phyloP scores from a whole-genome alignment of 2,888 invertebrate genomes.

The Tetragnatha montana region DNA sequence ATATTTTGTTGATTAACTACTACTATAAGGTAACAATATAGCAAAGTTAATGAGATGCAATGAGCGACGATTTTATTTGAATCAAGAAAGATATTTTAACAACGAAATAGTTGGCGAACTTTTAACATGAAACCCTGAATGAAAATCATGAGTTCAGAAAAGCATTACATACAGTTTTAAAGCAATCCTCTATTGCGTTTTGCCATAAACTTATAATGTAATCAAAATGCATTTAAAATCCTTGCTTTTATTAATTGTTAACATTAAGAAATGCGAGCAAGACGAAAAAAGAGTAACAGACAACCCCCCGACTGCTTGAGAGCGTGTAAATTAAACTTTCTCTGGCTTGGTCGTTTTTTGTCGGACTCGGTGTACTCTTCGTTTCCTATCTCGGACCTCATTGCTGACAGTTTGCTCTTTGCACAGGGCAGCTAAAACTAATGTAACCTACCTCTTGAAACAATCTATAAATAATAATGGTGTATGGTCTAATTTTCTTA shows the following conservation, averaged over 20 bases:
- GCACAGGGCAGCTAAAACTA: conserved; percentile 65
- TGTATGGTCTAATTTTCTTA: conserved; percentile 69
- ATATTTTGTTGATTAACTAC: no score
- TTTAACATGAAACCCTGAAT: no score
- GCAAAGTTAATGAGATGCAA: no score
- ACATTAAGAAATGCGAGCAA: background rate
- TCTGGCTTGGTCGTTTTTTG: conserved; percentile 7
- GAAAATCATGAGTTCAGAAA: no score
- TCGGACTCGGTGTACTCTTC: conserved; percentile 58
- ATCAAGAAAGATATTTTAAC: no score
- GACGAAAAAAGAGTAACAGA: background rate
- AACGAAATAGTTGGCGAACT: no score
- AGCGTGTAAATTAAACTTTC: background rate
- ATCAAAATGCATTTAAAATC: background rate
- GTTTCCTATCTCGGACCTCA: conserved; percentile 70
- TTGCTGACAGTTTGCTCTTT: conserved; percentile 65
- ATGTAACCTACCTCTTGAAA: conserved; percentile 70
- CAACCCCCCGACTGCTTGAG: background rate
- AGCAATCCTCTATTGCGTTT: no score
- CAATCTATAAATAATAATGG: conserved; percentile 70
- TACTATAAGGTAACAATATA: no score
- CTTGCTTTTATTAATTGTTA: background rate
- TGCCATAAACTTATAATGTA: no score
- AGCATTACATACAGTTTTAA: no score
- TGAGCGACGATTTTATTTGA: no score